Base-by-base conservation (phyloP, 2,113 vertebrate genomes). In the Chinchilla lanigera region DNA sequence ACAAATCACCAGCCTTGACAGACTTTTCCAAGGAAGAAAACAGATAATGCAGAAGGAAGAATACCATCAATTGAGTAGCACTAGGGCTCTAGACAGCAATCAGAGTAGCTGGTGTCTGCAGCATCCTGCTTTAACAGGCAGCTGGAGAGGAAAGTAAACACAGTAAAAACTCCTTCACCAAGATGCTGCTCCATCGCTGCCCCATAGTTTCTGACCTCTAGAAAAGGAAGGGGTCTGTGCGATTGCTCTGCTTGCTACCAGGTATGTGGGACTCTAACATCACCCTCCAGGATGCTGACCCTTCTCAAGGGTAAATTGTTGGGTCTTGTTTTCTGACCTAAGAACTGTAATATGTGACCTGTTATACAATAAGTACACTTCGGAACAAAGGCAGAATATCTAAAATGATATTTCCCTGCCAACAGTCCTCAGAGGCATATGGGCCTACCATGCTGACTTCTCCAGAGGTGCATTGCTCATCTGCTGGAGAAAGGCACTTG, bases 1-100 rank as follows among this genome's bases (percentile, higher is more conserved):
- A 96, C 92, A 82, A 97, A 97, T 96, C 92, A 92, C 94, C 71
- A 90, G n/a, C 63, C 54, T 80, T 44, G 44, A 77, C 90, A 88
- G 93, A 78, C 93, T 80, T 83, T 78, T 47, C 84, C 92, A 24
- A 47, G 1, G 94, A 93, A 78, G 96, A 44, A 92, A 97, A 90
- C 71, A 69, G 92, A 95, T 92, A 54, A 28, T 54, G 41, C 69
- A 28, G 80, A 88, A 92, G 54, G 69, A 95, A 88, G 94, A 82
- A 47, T 56, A 50, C 50, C 87, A 88, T 97, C 92, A 65, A 11
- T n/a, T 93, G 84, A 17, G 22, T 14, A 50, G 78, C 41, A 50
- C 56, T 5, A 5, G 88, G 56, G 65, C 69, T 47, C 50, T 14
- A 56, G 78, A 75, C 69, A 58, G 47, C 65, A 24, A 22, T 44